Evolutionary conservation across 2,113 vertebrate species (phyloP).

Genomic region (Coryphaenoides rupestris): DNA sequence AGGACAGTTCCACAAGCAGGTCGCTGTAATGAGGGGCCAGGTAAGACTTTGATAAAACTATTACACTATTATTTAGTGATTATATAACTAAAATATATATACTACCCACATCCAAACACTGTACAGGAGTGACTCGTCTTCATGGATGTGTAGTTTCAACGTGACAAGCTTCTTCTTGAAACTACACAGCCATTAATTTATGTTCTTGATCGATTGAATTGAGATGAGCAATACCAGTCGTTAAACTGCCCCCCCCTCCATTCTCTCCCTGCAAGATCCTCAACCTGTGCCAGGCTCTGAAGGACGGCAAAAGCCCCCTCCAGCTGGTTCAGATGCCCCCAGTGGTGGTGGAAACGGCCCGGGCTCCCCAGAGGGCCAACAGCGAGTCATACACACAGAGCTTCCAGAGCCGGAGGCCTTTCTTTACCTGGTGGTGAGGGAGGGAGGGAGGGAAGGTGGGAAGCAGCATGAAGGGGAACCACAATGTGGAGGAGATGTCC

Average conservation of each 20-base stretch:
- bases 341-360: conserved; percentile 90
- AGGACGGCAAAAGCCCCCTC: conserved; percentile 90
- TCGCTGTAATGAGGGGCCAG: conserved; percentile 97
- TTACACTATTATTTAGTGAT: too few relatives aligned
- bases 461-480: conserved; percentile 10
- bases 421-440: conserved; percentile 97
- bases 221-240: neutral
- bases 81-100: neutral
- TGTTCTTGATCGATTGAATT: neutral
- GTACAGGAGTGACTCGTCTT: neutral
- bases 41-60: conserved; percentile 62
- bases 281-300: conserved; percentile 90
- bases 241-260: neutral
- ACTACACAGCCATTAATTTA: neutral
- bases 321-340: conserved; percentile 96
- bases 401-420: conserved; percentile 97
- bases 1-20: conserved; percentile 95
- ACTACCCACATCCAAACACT: neutral
- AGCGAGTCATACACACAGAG: conserved; percentile 97
- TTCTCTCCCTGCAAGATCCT: conserved; percentile 79
- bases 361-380: conserved; percentile 86
- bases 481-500: conserved; percentile 20
- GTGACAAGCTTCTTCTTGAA: neutral
- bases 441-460: neutral
- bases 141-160: neutral